These are phyloP conservation scores for Garrulus glandarius DNA, from an alignment of 2,797 vertebrate species.

Conservation along the genomic window DNA sequence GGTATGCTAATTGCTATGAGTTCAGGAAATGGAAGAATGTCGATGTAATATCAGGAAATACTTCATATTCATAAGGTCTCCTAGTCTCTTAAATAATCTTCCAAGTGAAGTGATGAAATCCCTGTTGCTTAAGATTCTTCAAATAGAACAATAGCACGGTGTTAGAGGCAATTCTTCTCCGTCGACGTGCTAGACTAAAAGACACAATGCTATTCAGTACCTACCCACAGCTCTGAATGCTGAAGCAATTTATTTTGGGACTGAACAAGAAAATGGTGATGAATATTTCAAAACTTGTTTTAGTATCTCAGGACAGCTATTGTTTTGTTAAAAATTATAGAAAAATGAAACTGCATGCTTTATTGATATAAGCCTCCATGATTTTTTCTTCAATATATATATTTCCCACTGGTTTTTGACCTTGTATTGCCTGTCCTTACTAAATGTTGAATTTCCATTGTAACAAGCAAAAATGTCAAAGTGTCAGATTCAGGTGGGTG, in stretches of 20 bases:
- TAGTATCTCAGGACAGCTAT: neutral
- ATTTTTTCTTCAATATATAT: neutral
- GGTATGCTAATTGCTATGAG: neutral
- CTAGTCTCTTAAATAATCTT: conserved; percentile 12
- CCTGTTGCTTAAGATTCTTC: conserved; percentile 1
- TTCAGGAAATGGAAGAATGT: neutral
- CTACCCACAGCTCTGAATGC: neutral
- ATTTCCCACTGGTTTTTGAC: neutral
- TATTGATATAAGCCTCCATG: neutral
- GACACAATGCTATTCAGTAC: neutral
- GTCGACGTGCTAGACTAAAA: neutral
- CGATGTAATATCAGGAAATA: neutral
- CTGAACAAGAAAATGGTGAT: neutral
- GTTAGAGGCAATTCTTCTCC: neutral
- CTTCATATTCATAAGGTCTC: neutral
- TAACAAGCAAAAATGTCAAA: neutral
- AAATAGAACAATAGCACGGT: neutral
- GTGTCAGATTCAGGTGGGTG: neutral
- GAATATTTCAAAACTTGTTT: neutral
- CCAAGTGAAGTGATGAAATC: neutral
- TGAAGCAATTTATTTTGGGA: conserved; percentile 12
- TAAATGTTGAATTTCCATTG: conserved; percentile 27
- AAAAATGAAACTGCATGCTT: conserved; percentile 19
- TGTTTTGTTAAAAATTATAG: neutral
- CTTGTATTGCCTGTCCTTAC: neutral